Conservation (phyloP, 2,888 invertebrate species). For the Oscheius sp. region DNA sequence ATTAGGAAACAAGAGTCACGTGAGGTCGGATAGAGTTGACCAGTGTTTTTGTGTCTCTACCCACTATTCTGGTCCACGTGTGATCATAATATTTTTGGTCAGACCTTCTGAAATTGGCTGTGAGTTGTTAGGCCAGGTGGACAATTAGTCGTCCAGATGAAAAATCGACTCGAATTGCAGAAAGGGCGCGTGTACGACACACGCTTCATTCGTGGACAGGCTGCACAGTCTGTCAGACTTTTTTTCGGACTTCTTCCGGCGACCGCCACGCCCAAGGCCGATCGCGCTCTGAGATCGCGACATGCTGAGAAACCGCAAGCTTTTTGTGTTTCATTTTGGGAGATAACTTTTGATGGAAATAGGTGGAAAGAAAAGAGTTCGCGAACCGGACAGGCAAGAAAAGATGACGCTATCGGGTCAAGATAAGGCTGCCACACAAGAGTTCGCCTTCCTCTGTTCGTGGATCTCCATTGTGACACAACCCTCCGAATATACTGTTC, state of each 20-base stretch:
- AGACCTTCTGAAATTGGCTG: no score
- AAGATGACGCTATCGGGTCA: background rate
- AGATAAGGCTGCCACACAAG: background rate
- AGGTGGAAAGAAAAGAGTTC: background rate
- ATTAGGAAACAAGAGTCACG: no score
- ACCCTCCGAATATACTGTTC: background rate
- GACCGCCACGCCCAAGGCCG: slow-evolving; percentile 35
- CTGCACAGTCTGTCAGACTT: slow-evolving; percentile 10
- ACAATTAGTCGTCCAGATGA: no score
- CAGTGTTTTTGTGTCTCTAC: no score
- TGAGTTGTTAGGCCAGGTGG: no score
- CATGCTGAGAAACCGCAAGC: background rate
- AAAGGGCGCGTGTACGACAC: no score
- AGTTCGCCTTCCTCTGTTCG: slow-evolving; percentile 12
- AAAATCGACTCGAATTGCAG: no score
- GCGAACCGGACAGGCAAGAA: background rate
- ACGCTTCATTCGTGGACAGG: slow-evolving; percentile 29
- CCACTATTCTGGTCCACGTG: no score
- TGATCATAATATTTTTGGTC: no score
- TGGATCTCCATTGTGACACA: background rate
- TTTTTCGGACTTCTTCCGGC: slow-evolving; percentile 29
- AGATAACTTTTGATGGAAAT: background rate
- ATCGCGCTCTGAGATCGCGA: slow-evolving; percentile 3
- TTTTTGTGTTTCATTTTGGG: background rate
- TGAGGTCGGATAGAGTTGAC: no score